phyloP scores from a whole-genome alignment of 2,797 vertebrate species.

The Dendrocincla tyrannina region DNA sequence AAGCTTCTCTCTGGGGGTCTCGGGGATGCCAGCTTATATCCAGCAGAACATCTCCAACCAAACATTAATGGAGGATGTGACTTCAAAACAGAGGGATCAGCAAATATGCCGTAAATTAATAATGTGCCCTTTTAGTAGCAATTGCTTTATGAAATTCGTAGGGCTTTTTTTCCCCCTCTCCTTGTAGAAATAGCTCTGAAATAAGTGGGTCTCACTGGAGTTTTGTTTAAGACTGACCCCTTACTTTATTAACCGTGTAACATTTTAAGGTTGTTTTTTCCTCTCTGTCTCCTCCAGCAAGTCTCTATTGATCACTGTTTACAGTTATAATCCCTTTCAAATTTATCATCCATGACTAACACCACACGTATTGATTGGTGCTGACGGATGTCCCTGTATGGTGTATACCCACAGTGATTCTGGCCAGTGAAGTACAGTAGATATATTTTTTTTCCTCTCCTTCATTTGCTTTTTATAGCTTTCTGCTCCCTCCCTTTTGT shows the following conservation, averaged over 20 bases:
- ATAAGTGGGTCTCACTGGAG: conserved; percentile 68
- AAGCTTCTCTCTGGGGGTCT: conserved; percentile 66
- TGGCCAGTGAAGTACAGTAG: conserved; percentile 66
- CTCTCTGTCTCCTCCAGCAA: conserved; percentile 81
- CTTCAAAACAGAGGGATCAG: conserved; percentile 71
- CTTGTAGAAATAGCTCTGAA: conserved; percentile 48
- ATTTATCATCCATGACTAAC: conserved; percentile 88
- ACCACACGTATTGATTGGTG: conserved; percentile 82
- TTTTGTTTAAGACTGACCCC: conserved; percentile 77
- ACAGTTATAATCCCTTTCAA: conserved; percentile 88
- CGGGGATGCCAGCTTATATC: conserved; percentile 69
- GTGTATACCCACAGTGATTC: conserved; percentile 68
- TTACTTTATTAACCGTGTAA: conserved; percentile 82
- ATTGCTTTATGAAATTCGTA: conserved; percentile 70
- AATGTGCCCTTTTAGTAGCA: conserved; percentile 76
- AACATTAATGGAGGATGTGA: conserved; percentile 75
- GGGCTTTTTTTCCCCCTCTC: background rate
- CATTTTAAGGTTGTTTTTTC: conserved; percentile 82
- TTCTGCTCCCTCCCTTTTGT: conserved; percentile 52
- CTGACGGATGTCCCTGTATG: conserved; percentile 82
- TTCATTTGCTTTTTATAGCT: conserved; percentile 66
- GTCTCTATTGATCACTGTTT: conserved; percentile 87
- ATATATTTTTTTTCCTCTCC: conserved; percentile 50
- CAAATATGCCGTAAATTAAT: conserved; percentile 76
- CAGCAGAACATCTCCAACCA: conserved; percentile 76